These are phyloP conservation scores for Tetrao urogallus DNA, from an alignment of 2,113 vertebrate species.

Conservation along the genomic window DNA sequence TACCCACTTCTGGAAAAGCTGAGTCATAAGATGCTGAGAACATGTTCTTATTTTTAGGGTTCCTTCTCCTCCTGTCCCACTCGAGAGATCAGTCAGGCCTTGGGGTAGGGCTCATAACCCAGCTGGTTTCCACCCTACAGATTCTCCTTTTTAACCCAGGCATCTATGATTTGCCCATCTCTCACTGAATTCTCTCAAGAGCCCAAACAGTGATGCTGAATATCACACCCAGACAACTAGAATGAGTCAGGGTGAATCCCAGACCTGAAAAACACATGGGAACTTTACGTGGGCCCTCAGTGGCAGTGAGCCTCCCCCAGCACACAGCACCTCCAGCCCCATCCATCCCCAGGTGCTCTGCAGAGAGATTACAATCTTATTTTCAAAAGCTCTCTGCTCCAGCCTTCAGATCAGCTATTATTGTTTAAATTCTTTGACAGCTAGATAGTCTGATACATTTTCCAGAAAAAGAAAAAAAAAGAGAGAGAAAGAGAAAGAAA, in stretches of 20 bases:
- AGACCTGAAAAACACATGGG: background rate
- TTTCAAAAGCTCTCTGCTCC: background rate
- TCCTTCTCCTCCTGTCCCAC: background rate
- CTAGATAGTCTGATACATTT: conserved; percentile 49
- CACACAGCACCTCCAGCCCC: background rate
- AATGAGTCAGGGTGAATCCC: background rate
- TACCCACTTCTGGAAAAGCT: background rate
- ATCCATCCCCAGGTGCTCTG: background rate
- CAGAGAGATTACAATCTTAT: background rate
- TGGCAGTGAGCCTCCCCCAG: background rate
- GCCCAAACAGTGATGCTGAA: background rate
- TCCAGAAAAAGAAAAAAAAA: background rate
- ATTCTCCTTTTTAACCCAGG: background rate
- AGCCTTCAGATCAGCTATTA: conserved; percentile 23
- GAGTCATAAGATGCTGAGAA: background rate
- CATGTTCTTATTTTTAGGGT: background rate
- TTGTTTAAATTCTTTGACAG: conserved; percentile 65
- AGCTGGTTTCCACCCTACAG: background rate
- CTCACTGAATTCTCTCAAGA: background rate
- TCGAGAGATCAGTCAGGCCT: background rate
- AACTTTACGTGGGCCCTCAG: background rate
- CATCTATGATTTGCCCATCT: background rate
- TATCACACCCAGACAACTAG: background rate
- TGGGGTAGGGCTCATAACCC: background rate
- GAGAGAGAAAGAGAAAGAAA: background rate